These are phyloP conservation scores for Lycocorax pyrrhopterus DNA, from an alignment of 2,113 vertebrate species.

Conservation along the genomic window DNA sequence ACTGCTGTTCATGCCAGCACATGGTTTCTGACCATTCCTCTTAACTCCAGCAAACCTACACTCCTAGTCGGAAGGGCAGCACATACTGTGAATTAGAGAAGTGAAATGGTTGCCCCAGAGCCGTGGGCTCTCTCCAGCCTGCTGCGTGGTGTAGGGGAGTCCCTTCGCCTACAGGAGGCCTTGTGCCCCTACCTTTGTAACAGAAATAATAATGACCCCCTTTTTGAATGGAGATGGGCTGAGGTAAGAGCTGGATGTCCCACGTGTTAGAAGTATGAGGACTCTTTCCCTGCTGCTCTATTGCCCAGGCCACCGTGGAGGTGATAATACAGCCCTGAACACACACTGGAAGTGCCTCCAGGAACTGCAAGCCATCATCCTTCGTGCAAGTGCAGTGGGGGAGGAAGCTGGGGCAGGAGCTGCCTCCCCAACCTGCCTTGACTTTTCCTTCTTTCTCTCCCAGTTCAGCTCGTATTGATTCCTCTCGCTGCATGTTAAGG, in stretches of 20 bases:
- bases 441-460: neutral
- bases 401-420: neutral
- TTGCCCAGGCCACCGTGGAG: neutral
- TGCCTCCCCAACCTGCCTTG: neutral
- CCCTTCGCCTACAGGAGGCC: neutral
- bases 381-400: neutral
- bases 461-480: neutral
- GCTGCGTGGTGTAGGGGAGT: rapidly evolving
- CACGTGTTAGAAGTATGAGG: neutral
- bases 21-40: neutral
- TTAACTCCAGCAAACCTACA: neutral
- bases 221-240: neutral
- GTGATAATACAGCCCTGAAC: neutral
- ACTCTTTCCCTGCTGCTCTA: neutral
- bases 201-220: neutral
- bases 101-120: neutral
- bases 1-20: neutral
- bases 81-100: neutral
- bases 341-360: neutral
- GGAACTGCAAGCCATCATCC: neutral
- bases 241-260: neutral
- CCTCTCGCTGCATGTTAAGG: rapidly evolving
- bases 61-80: neutral
- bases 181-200: neutral
- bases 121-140: neutral